phyloP scores from a whole-genome alignment of 2,113 vertebrate species.

The Regulus satrapa region DNA sequence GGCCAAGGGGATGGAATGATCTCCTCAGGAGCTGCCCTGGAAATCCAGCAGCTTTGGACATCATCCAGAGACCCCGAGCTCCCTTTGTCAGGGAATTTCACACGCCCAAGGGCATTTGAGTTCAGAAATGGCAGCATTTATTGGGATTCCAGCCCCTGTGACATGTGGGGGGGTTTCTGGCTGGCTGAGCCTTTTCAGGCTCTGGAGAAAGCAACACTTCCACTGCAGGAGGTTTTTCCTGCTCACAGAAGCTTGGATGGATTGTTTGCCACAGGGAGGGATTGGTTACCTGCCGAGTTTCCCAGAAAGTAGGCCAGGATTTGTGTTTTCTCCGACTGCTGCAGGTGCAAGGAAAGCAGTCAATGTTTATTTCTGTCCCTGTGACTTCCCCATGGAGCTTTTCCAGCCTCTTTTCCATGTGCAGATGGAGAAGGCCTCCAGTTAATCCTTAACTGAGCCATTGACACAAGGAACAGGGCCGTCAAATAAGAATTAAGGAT shows the following conservation, averaged over 20 bases:
- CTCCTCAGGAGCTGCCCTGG: neutral
- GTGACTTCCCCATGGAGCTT: neutral
- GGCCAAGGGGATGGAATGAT: neutral
- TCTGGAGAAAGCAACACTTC: neutral
- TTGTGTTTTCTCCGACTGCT: neutral
- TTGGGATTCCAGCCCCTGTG: neutral
- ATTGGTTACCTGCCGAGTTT: neutral
- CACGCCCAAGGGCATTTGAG: neutral
- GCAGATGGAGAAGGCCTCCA: neutral
- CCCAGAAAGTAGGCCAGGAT: neutral
- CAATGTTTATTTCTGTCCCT: neutral
- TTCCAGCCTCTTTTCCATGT: neutral
- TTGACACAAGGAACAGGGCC: neutral
- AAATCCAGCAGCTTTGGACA: neutral
- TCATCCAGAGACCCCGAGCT: neutral
- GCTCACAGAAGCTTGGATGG: neutral
- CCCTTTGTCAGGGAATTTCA: neutral
- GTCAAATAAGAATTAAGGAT: slow-evolving; percentile 45
- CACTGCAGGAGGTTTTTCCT: neutral
- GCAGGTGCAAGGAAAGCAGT: neutral
- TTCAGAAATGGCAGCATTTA: neutral
- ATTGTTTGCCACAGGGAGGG: neutral
- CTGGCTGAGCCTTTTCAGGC: neutral
- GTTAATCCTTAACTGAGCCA: neutral
- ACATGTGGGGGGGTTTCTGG: fast-evolving